These are phyloP conservation scores for Hycleus cichorii DNA, from an alignment of 1,140 invertebrate species.

Conservation along the genomic window DNA sequence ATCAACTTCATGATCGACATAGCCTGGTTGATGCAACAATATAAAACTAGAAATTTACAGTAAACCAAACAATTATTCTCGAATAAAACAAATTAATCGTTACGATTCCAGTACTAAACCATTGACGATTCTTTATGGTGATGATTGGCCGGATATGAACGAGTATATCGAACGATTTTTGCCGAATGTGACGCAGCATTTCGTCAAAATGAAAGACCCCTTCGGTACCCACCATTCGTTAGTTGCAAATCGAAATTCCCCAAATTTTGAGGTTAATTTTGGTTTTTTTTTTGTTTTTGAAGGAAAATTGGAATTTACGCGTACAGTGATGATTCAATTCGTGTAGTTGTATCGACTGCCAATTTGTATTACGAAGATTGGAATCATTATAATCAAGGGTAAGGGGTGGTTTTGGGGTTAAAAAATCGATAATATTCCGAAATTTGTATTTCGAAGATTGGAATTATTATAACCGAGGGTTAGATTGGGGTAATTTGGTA, in stretches of 20 bases:
- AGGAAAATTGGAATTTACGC: conserved; percentile 86
- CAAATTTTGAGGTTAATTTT: too few relatives aligned
- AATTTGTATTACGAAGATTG: conserved; percentile 89
- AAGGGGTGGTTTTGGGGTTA: conserved; percentile 8
- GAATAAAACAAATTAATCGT: not conserved
- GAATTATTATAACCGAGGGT: conserved; percentile 78
- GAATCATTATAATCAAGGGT: conserved; percentile 91
- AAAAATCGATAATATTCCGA: too few relatives aligned
- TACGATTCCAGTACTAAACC: conserved; percentile 53
- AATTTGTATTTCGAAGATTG: conserved; percentile 89
- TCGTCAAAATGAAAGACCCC: conserved; percentile 64
- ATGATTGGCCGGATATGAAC: conserved; percentile 56
- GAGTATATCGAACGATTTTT: conserved; percentile 40
- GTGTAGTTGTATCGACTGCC: conserved; percentile 85
- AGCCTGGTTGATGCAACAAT: conserved; percentile 76
- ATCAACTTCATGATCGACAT: conserved; percentile 91
- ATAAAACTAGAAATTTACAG: conserved; percentile 53
- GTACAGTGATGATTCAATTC: conserved; percentile 71
- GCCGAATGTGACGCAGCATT: conserved; percentile 57
- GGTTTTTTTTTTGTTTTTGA: conserved; percentile 25
- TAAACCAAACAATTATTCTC: conserved; percentile 10
- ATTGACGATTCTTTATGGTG: conserved; percentile 72
- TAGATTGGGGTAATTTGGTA: too few relatives aligned
- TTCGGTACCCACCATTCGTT: conserved; percentile 88
- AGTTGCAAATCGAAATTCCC: conserved; percentile 20